Conservation (phyloP, 2,888 invertebrate genomes). For the Taenaris catops region DNA sequence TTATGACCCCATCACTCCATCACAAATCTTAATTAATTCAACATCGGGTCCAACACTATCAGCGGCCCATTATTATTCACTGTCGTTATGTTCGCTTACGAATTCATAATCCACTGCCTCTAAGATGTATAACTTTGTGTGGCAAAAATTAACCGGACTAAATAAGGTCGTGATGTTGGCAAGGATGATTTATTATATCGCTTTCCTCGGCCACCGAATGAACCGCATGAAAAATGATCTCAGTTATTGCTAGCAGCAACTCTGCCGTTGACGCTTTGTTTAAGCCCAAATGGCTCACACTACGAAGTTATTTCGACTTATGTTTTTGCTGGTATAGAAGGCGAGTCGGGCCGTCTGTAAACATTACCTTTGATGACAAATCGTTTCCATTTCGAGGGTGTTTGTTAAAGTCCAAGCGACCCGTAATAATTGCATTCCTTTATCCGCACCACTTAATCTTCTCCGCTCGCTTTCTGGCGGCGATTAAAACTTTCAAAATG, state of each 20-base stretch:
- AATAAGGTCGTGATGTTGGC: conserved; percentile 73
- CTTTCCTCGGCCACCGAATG: conserved; percentile 75
- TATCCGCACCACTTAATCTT: too few relatives aligned
- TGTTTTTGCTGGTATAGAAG: conserved; percentile 27
- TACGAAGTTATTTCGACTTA: conserved; percentile 60
- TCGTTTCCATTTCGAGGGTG: conserved; percentile 27
- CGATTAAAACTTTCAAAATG: too few relatives aligned
- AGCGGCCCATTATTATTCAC: background rate
- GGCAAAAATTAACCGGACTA: conserved; percentile 67
- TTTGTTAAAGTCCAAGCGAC: conserved; percentile 1
- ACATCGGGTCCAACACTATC: too few relatives aligned
- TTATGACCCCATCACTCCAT: too few relatives aligned
- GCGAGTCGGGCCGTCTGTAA: conserved; percentile 18
- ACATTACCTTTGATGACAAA: conserved; percentile 43
- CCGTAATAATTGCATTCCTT: too few relatives aligned
- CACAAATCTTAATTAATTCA: too few relatives aligned
- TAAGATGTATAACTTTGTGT: conserved; percentile 46
- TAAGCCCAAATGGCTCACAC: conserved; percentile 76
- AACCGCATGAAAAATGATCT: conserved; percentile 78
- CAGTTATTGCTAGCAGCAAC: conserved; percentile 72
- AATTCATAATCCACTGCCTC: conserved; percentile 18
- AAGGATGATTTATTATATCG: conserved; percentile 78
- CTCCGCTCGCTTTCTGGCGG: too few relatives aligned
- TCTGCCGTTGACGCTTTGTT: conserved; percentile 78
- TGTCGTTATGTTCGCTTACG: background rate